These are phyloP conservation scores for Corydoras maculifer DNA, from an alignment of 2,113 vertebrate species.

Conservation along the genomic window DNA sequence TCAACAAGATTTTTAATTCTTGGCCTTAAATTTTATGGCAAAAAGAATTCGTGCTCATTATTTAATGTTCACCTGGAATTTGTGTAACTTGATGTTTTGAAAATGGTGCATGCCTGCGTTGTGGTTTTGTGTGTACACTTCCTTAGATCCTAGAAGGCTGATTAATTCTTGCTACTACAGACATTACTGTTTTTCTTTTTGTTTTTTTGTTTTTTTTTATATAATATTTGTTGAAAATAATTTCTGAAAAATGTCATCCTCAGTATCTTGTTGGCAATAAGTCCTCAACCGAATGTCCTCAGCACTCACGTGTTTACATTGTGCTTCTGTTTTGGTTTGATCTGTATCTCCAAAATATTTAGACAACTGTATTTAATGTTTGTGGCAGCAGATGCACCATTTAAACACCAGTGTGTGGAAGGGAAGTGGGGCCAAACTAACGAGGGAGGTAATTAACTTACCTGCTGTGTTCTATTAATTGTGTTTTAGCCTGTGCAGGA, in stretches of 20 bases:
- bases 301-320: slow-evolving; percentile 8
- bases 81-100: slow-evolving; percentile 57
- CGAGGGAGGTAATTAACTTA: too few species aligned
- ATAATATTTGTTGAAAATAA: slow-evolving; percentile 49
- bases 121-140: slow-evolving; percentile 53
- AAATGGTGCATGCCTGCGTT: slow-evolving; percentile 59
- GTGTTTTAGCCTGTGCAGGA: too few species aligned
- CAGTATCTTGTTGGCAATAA: slow-evolving; percentile 56
- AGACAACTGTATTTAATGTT: slow-evolving; percentile 17
- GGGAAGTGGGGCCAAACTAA: too few species aligned
- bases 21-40: slow-evolving; percentile 50
- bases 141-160: slow-evolving; percentile 33
- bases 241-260: slow-evolving; percentile 45
- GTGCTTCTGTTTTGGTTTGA: too few species aligned
- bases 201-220: too few species aligned
- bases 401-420: slow-evolving; percentile 38
- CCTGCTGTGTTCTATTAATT: too few species aligned
- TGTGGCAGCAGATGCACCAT: too few species aligned
- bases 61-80: slow-evolving; percentile 64
- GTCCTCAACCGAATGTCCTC: slow-evolving; percentile 56
- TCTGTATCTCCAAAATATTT: background rate
- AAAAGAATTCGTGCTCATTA: slow-evolving; percentile 51
- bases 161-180: slow-evolving; percentile 48
- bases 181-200: slow-evolving; percentile 53
- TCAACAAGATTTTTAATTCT: slow-evolving; percentile 7